Percentiles rank a stretch among this genome's conserved stretches.
Evolutionary conservation across 2,113 vertebrate genomes (phyloP).

Genomic region (Mugil cephalus): DNA sequence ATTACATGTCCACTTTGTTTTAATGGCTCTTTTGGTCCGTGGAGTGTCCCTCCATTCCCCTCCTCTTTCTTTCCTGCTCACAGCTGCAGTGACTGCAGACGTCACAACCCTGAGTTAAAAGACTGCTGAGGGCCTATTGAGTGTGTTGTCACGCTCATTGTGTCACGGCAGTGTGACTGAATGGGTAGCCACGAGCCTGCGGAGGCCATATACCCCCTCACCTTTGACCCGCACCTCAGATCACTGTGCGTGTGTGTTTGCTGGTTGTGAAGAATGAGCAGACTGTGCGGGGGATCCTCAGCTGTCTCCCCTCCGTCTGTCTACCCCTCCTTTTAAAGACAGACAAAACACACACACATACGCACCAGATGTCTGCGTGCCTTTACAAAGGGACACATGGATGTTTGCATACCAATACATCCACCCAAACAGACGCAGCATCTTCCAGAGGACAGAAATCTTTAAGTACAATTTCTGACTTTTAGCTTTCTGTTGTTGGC

Average conservation of each 20-base stretch:
- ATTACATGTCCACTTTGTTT: too few relatives aligned
- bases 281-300: constrained; percentile 44
- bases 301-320: constrained; percentile 66
- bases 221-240: constrained; percentile 74
- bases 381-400: constrained; percentile 56
- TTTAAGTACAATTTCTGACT: constrained; percentile 10
- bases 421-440: not conserved
- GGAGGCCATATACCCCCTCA: constrained; percentile 47
- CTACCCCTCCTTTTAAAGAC: constrained; percentile 20
- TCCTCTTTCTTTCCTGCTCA: constrained; percentile 7
- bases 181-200: constrained; percentile 65
- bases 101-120: constrained; percentile 49
- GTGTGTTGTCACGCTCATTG: constrained; percentile 61
- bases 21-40: not conserved
- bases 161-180: constrained; percentile 58
- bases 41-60: too few relatives aligned
- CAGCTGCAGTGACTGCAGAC: constrained; percentile 56
- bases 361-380: constrained; percentile 67
- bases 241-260: constrained; percentile 37
- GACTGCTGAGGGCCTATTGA: constrained; percentile 33
- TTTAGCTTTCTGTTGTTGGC: not conserved
- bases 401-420: constrained; percentile 71
- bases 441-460: constrained; percentile 25
- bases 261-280: constrained; percentile 40
- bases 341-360: constrained; percentile 57